Evolutionary conservation across 2,797 vertebrate species (phyloP).

Genomic region (Amniataba percoides): DNA sequence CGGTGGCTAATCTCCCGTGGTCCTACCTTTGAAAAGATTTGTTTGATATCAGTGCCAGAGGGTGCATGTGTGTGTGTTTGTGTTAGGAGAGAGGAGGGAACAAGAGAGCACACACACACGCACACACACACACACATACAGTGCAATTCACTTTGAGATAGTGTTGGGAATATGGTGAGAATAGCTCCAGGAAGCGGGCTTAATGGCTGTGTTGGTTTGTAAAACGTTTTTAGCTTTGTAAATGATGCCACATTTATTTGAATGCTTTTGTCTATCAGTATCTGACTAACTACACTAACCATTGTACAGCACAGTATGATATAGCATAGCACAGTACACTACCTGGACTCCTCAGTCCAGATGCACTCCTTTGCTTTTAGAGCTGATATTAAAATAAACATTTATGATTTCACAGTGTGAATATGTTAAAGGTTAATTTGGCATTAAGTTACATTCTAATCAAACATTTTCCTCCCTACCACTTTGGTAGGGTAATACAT

Average conservation of each 20-base stretch:
- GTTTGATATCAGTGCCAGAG: conserved; percentile 74
- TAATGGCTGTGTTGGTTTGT: conserved; percentile 21
- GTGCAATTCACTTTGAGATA: conserved; percentile 13
- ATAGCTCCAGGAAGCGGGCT: conserved; percentile 22
- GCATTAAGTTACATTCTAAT: conserved; percentile 66
- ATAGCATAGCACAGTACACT: conserved; percentile 5
- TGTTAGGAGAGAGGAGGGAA: conserved; percentile 15
- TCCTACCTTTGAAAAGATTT: conserved; percentile 74
- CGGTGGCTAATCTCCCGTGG: conserved; percentile 68
- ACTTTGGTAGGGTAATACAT: conserved; percentile 68
- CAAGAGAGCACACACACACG: conserved; percentile 7
- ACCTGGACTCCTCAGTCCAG: neutral
- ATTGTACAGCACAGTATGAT: neutral
- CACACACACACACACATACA: neutral
- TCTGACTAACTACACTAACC: neutral
- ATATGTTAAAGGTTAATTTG: conserved; percentile 75
- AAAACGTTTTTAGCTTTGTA: conserved; percentile 27
- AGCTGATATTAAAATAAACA: conserved; percentile 44
- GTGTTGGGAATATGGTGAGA: conserved; percentile 21
- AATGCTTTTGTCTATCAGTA: neutral
- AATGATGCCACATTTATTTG: conserved; percentile 4
- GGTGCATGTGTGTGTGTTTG: conserved; percentile 20
- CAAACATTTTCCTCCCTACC: conserved; percentile 59
- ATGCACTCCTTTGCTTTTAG: conserved; percentile 43
- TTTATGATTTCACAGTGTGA: conserved; percentile 29